A percentile compares a stretch with the other conserved stretches of the same genome.
phyloP scores from a whole-genome alignment of 2,797 vertebrate species.

The Chrysocyon brachyurus region DNA sequence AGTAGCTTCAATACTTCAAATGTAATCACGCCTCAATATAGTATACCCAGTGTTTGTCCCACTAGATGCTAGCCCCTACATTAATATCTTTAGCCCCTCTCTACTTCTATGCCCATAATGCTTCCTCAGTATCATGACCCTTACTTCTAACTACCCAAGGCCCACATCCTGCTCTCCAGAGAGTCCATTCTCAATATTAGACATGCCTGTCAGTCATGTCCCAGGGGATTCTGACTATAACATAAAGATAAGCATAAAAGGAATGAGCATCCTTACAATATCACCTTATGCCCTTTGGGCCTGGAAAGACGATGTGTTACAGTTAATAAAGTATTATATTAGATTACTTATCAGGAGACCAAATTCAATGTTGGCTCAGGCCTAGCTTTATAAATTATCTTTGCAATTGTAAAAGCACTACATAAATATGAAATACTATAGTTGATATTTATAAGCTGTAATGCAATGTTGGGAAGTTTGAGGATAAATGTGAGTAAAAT shows the following conservation, averaged over 20 bases:
- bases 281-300: constrained; percentile 9
- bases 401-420: constrained; percentile 38
- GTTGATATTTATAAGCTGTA: constrained; percentile 1
- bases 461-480: not conserved
- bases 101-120: not conserved
- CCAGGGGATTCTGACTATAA: not conserved
- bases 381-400: constrained; percentile 39
- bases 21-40: not conserved
- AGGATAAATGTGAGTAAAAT: not conserved
- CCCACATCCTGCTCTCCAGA: not conserved
- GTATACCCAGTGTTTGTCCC: not conserved
- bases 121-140: not conserved
- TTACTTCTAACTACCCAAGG: not conserved
- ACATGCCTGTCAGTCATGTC: not conserved
- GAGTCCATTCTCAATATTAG: not conserved
- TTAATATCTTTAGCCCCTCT: not conserved
- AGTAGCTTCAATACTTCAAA: constrained; percentile 33
- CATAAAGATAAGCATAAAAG: not conserved
- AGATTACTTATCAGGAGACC: constrained; percentile 8
- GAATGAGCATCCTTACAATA: not conserved
- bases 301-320: not conserved
- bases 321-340: constrained; percentile 13
- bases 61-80: not conserved
- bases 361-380: not conserved
- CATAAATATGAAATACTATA: not conserved